phyloP scores from a whole-genome alignment of 2,888 invertebrate species.

The Fragum sueziense region DNA sequence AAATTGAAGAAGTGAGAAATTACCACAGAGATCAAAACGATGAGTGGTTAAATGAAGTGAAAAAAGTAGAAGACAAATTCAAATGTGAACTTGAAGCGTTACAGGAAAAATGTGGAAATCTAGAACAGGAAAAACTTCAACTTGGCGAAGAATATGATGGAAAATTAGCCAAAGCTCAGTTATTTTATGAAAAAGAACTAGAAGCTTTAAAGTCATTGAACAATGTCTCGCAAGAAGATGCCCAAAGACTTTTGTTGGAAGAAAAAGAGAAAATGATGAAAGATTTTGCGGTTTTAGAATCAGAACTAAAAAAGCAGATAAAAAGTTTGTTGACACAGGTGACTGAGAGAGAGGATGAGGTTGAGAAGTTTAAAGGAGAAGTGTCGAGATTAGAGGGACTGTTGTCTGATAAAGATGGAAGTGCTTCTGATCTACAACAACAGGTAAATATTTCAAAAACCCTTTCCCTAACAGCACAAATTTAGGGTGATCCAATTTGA shows the following conservation, averaged over 20 bases:
- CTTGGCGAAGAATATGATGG: conserved; percentile 77
- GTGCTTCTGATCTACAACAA: conserved; percentile 62
- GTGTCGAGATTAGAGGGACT: conserved; percentile 62
- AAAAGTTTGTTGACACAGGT: conserved; percentile 76
- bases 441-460: conserved; percentile 67
- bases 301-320: conserved; percentile 72
- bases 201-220: conserved; percentile 72
- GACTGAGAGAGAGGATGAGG: conserved; percentile 75
- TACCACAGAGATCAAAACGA: conserved; percentile 68
- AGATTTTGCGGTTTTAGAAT: conserved; percentile 72
- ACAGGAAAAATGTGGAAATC: conserved; percentile 61
- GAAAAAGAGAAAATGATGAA: conserved; percentile 76
- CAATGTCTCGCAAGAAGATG: conserved; percentile 66
- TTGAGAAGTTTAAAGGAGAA: conserved; percentile 68
- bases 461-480: not conserved
- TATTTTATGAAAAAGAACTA: conserved; percentile 81
- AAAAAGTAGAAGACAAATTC: conserved; percentile 74
- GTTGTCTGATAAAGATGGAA: conserved; percentile 66
- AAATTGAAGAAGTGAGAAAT: conserved; percentile 73
- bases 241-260: conserved; percentile 66
- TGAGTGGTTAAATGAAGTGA: conserved; percentile 72
- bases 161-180: conserved; percentile 79
- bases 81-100: conserved; percentile 71
- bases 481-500: no score
- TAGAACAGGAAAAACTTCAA: conserved; percentile 71